Conservation (phyloP, 2,888 invertebrate genomes). For the Plutella xylostella region DNA sequence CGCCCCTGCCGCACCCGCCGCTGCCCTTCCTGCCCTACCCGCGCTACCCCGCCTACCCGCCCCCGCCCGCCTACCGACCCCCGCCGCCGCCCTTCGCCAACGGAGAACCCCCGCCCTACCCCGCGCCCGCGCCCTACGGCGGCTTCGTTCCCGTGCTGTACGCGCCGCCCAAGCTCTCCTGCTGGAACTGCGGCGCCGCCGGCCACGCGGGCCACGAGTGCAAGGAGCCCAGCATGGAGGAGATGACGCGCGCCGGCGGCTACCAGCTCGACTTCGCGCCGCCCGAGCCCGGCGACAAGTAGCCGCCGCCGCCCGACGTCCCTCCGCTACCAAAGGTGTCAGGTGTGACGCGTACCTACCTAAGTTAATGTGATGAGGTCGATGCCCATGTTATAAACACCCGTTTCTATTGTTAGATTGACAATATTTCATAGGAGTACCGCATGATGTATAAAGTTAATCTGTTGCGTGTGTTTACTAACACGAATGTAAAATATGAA, state of each 20-base stretch:
- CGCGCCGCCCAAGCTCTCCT: slow-evolving; percentile 77
- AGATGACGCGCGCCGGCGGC: slow-evolving; percentile 81
- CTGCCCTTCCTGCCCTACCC: slow-evolving; percentile 45
- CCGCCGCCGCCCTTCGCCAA: slow-evolving; percentile 57
- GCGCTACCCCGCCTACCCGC: slow-evolving; percentile 50
- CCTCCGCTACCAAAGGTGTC: slow-evolving; percentile 36
- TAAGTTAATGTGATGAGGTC: slow-evolving; percentile 10
- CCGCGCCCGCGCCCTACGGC: slow-evolving; percentile 52
- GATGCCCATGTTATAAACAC: background rate
- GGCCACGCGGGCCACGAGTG: slow-evolving; percentile 89
- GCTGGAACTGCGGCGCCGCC: slow-evolving; percentile 92
- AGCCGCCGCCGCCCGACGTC: slow-evolving; percentile 22
- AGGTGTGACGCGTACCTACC: slow-evolving; percentile 27
- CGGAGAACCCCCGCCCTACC: slow-evolving; percentile 57
- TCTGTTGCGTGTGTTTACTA: too few relatives aligned
- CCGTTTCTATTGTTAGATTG: background rate
- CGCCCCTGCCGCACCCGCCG: slow-evolving; percentile 29
- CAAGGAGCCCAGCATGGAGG: slow-evolving; percentile 92
- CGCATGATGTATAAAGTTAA: too few relatives aligned
- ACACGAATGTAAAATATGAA: too few relatives aligned
- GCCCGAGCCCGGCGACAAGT: slow-evolving; percentile 52
- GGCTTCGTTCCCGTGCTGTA: slow-evolving; percentile 64
- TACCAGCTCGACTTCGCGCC: slow-evolving; percentile 75
- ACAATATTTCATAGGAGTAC: too few relatives aligned
- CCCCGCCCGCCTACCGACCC: slow-evolving; percentile 51